phyloP scores from a whole-genome alignment of 1,140 invertebrate species.

The Sitophilus oryzae region DNA sequence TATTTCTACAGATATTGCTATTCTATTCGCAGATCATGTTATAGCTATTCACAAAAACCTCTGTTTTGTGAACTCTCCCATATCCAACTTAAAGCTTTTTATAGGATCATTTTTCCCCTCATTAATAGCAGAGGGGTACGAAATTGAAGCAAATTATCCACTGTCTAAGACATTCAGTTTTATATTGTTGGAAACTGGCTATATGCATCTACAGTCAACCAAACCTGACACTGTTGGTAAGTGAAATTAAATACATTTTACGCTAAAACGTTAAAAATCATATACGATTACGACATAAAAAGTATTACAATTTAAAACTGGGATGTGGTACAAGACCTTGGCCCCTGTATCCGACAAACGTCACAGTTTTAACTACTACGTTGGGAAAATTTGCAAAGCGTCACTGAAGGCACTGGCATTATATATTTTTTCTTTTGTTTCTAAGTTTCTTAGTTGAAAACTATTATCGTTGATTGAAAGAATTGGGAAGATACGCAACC shows the following conservation, averaged over 20 bases:
- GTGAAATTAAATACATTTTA: conserved; percentile 35
- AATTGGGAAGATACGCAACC: too few species aligned
- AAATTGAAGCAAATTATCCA: not conserved
- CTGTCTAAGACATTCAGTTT: not conserved
- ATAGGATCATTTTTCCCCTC: conserved; percentile 53
- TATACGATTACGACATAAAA: too few species aligned
- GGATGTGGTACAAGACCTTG: too few species aligned
- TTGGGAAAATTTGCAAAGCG: too few species aligned
- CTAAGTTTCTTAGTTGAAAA: too few species aligned
- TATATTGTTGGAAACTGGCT: conserved; percentile 70
- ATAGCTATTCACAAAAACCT: conserved; percentile 64
- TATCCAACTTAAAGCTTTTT: conserved; percentile 47
- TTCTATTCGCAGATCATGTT: conserved; percentile 64
- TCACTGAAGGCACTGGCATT: too few species aligned
- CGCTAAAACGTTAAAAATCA: too few species aligned
- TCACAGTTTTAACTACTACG: too few species aligned
- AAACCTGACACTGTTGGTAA: conserved; percentile 88
- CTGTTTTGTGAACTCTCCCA: conserved; percentile 45
- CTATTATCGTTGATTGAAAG: too few species aligned
- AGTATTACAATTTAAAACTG: too few species aligned
- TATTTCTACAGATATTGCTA: conserved; percentile 56
- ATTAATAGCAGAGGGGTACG: not conserved
- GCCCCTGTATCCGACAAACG: too few species aligned
- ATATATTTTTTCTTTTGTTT: too few species aligned
- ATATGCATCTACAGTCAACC: conserved; percentile 78